Base-by-base conservation (phyloP, 2,113 vertebrate genomes). In the Lutjanus erythropterus region DNA sequence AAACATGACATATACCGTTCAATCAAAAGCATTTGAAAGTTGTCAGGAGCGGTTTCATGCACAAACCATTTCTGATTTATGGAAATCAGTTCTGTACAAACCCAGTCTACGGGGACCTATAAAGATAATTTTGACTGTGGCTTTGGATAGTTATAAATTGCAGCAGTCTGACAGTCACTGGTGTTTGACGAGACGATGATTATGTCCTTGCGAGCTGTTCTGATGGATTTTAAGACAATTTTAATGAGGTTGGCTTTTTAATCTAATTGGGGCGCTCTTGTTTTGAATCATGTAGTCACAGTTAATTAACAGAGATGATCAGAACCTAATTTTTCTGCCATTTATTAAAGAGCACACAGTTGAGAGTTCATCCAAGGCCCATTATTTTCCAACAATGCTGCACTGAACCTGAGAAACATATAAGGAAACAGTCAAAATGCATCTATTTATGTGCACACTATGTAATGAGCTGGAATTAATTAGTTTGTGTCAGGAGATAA, bases 111-210 rank as follows among this genome's bases (percentile, higher is more conserved):
- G 4, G 76, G 47, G 76, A 71, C 37, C 25, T 55, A 12, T 69
- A 80, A 71, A 39, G 33, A 61, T 42, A 19, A 50, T 75, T 86
- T n/a, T 47, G 27, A 52, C 42, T 78, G 29, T 47, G 67, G 68
- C 27, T 76, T 27, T 16, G 10, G 11, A 23, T 58, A 56, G 58
- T 72, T 53, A 74, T 77, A 55, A 70, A 84, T 33, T 19, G 3
- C n/a, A 62, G 60, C 29, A 23, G 55, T 58, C 5, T 67, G 46
- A 71, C 58, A 69, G 49, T 44, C 49, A 15, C 42, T 74, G 56
- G 14, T 74, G 70, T 64, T 75, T 60, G 70, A 46, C 19, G 1
- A 78, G 33, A 77, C 25, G n/a, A 21, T 71, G 46, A 66, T 71
- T 65, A 27, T 72, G 59, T 70, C 35, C 33, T 59, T 46, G 59